Evolutionary conservation across 2,888 invertebrate genomes (phyloP), one percentile per base, ranked within the genome.

Genomic region (Pardosa pseudoannulata): DNA sequence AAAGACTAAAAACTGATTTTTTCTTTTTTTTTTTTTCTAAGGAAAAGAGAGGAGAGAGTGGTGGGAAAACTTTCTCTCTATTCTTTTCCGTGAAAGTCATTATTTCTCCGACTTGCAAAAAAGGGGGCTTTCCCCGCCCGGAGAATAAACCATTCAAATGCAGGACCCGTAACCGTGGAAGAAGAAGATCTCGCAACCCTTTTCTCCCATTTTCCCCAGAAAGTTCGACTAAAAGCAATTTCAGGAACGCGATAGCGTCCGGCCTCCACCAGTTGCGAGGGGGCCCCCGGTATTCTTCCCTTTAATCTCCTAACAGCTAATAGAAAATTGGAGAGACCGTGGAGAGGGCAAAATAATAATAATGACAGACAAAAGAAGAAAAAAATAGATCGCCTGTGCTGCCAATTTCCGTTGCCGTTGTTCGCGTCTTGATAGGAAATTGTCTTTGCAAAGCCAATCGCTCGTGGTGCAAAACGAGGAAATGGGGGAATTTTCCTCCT

Each of bases 371-470:
- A n/a, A n/a, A n/a, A n/a, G n/a, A n/a, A 31, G 46, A 67, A 23
- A 41, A 73, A 23, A 39, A 41, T 28, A 64, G 65, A 41, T 28
- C 72, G 65, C 70, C 46, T 76, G 46, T 31, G n/a, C n/a, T 50
- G 23, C 78, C 83, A 78, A 83, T 83, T 83, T 83, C 83, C 83
- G 72, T 50, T 56, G n/a, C 50, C 71, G 76, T 78, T 56, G 56
- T 23, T 78, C 72, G 28, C 68, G 65, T 50, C 36, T 56, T 11
- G 29, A 27, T n/a, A 83, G 83, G 83, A 83, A 83, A 83, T 83
- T 83, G 83, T 76, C 67, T 78, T 64, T 50, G 78, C 78, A 32
- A 36, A 65, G 27, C 79, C 72, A 79, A 72, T 72, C 70, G 41
- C 31, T 64, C 9, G 62, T 32, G 23, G 71, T 56, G 39, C 65